phyloP scores from a whole-genome alignment of 1,140 invertebrate genomes.

The Bombus turneri region DNA sequence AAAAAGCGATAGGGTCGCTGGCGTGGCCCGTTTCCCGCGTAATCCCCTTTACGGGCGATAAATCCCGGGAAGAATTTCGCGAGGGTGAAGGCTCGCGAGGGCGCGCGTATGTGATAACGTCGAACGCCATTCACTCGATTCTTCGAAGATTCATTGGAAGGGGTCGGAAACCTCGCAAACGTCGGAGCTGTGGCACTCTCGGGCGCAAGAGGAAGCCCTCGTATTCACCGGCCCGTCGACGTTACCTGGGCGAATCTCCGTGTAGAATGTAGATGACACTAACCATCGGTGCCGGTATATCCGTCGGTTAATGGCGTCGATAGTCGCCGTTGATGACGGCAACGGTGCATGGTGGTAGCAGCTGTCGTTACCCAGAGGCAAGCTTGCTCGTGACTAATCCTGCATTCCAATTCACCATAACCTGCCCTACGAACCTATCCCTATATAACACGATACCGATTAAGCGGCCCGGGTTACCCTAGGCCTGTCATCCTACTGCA shows the following conservation, averaged over 20 bases:
- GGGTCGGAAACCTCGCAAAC: constrained; percentile 40
- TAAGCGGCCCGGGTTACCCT: constrained; percentile 74
- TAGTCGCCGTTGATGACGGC: constrained; percentile 68
- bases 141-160: constrained; percentile 41
- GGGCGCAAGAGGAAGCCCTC: constrained; percentile 30
- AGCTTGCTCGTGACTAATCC: constrained; percentile 80
- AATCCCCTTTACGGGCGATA: constrained; percentile 30
- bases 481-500: constrained; percentile 74
- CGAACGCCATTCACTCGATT: constrained; percentile 33
- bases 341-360: constrained; percentile 72
- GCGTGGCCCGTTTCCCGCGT: not conserved
- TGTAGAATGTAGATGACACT: constrained; percentile 44
- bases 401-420: constrained; percentile 76
- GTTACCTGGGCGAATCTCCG: constrained; percentile 38
- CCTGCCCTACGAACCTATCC: constrained; percentile 67
- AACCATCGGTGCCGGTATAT: constrained; percentile 51
- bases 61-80: constrained; percentile 29
- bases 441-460: constrained; percentile 65
- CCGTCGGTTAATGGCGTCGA: constrained; percentile 65
- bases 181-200: not conserved
- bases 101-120: constrained; percentile 26
- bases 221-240: constrained; percentile 39
- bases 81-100: not conserved
- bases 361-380: constrained; percentile 79
- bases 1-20: not conserved